phyloP scores from a whole-genome alignment of 1,140 invertebrate species.

The Lordiphosa collinella region DNA sequence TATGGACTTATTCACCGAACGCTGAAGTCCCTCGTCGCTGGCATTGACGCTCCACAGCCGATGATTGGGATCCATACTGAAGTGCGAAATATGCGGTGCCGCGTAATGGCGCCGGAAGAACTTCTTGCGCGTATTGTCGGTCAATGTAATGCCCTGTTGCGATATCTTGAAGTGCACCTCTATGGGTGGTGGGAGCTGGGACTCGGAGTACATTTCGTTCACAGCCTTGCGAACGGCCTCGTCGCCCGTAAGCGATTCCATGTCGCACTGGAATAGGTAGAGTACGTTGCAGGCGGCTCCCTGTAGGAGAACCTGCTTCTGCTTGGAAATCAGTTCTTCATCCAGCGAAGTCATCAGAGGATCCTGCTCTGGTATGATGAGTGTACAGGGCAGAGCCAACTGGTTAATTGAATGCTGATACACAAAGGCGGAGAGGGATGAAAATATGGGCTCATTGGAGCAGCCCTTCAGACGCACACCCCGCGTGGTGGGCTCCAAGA shows the following conservation, averaged over 20 bases:
- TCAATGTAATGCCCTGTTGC: constrained; percentile 94
- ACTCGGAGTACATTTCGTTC: constrained; percentile 84
- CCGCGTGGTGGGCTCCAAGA: constrained; percentile 96
- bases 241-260: constrained; percentile 95
- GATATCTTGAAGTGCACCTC: constrained; percentile 98
- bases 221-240: constrained; percentile 93
- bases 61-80: constrained; percentile 94
- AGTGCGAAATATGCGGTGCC: constrained; percentile 92
- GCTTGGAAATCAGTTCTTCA: constrained; percentile 31
- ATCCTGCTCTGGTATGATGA: constrained; percentile 89
- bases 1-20: constrained; percentile 83
- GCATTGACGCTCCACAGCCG: constrained; percentile 84
- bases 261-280: constrained; percentile 93
- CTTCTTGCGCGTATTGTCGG: constrained; percentile 92
- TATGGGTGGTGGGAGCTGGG: constrained; percentile 83
- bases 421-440: constrained; percentile 95
- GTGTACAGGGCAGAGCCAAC: constrained; percentile 93
- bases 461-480: constrained; percentile 97
- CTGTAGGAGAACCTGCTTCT: constrained; percentile 80
- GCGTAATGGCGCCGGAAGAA: constrained; percentile 93
- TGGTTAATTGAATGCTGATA: constrained; percentile 98
- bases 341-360: constrained; percentile 22
- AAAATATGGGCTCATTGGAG: constrained; percentile 97
- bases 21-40: constrained; percentile 28
- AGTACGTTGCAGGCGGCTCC: constrained; percentile 95